Evolutionary conservation across 2,797 vertebrate species (phyloP).

Genomic region (Pangasius larnaudii): DNA sequence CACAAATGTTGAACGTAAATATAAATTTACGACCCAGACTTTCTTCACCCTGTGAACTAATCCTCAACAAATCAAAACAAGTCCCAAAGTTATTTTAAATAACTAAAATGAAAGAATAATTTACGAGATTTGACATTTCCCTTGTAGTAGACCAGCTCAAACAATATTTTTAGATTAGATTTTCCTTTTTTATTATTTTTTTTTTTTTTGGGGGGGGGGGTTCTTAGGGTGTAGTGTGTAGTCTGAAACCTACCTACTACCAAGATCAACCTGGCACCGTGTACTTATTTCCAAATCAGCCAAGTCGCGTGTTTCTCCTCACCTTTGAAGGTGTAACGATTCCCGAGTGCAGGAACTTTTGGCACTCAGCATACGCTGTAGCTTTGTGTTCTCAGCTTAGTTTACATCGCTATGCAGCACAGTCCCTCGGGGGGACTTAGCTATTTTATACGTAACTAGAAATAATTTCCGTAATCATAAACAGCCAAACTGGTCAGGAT

Average conservation of each 20-base stretch:
- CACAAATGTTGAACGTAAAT: not conserved
- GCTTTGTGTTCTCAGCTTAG: not conserved
- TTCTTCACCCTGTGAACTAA: not conserved
- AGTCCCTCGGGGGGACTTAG: not conserved
- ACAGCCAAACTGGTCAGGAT: not conserved
- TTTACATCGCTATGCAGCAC: not conserved
- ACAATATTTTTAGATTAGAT: not conserved
- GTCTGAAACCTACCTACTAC: not conserved
- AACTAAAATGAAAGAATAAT: not conserved
- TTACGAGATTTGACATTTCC: not conserved
- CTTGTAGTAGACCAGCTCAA: not conserved
- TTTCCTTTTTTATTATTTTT: too few relatives aligned
- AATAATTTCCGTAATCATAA: not conserved
- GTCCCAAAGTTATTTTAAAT: not conserved
- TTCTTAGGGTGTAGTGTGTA: not conserved
- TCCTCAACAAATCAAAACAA: too few relatives aligned
- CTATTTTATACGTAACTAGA: not conserved
- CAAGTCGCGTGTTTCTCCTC: not conserved
- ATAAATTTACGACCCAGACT: not conserved
- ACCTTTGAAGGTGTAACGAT: constrained; percentile 10
- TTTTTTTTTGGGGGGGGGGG: not conserved
- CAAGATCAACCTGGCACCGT: not conserved
- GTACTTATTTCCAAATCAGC: not conserved
- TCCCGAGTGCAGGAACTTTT: not conserved
- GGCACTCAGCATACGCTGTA: not conserved